Conservation (phyloP, 2,113 vertebrate genomes). For the Nannobrachium achirus region DNA sequence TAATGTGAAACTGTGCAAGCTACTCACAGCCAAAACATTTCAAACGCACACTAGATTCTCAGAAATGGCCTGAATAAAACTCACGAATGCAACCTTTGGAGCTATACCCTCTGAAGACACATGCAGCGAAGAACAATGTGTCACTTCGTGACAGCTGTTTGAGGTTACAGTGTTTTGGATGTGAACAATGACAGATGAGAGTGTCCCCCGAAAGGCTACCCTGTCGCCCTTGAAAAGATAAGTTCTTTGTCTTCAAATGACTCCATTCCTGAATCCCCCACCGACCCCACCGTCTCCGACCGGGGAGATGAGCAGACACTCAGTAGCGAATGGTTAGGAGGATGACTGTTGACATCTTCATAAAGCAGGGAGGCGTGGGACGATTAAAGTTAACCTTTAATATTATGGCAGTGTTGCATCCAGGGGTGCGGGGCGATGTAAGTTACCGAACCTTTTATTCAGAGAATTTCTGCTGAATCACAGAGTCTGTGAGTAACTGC, state of each 20-base stretch:
- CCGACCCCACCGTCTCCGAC: conserved; percentile 24
- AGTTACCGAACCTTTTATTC: conserved; percentile 50
- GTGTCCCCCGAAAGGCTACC: conserved; percentile 51
- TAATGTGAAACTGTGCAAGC: too few species aligned
- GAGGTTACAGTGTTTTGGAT: conserved; percentile 41
- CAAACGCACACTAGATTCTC: too few species aligned
- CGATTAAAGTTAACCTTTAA: conserved; percentile 64
- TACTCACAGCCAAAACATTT: too few species aligned
- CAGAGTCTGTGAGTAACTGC: conserved; percentile 34
- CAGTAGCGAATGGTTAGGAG: conserved; percentile 52
- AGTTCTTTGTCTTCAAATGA: conserved; percentile 66
- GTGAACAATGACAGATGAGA: conserved; percentile 59
- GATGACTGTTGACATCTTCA: conserved; percentile 62
- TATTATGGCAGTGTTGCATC: conserved; percentile 38
- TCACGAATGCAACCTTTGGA: background rate
- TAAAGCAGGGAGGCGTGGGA: conserved; percentile 41
- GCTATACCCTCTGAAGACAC: background rate
- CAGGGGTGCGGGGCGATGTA: conserved; percentile 24
- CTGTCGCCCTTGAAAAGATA: conserved; percentile 58
- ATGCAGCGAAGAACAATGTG: background rate
- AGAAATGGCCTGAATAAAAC: background rate
- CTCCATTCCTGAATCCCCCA: conserved; percentile 44
- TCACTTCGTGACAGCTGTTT: conserved; percentile 38
- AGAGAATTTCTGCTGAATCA: conserved; percentile 56
- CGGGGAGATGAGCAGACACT: conserved; percentile 18